A percentile compares a stretch with the other conserved stretches of the same genome.
Conservation (phyloP, 1,140 invertebrate species). For the Listronotus oregonensis region DNA sequence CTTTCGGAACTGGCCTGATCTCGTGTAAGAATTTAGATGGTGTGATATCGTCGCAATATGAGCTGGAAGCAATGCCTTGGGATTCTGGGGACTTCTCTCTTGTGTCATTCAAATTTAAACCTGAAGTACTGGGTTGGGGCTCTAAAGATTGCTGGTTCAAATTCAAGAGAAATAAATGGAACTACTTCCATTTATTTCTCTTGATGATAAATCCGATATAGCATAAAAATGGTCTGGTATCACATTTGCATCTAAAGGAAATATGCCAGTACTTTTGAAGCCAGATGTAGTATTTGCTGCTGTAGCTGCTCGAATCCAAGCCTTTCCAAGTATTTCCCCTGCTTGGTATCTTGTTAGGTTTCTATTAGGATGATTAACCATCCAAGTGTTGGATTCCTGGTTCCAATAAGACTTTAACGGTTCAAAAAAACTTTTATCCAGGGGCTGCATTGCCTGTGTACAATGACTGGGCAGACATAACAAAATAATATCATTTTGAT, state of each 20-base stretch:
- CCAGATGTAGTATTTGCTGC: not conserved
- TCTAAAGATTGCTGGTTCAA: too few relatives aligned
- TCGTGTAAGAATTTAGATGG: slow-evolving; percentile 4
- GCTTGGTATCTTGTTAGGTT: not conserved
- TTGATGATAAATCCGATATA: slow-evolving; percentile 8
- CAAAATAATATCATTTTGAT: slow-evolving; percentile 49
- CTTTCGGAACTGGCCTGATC: slow-evolving; percentile 7
- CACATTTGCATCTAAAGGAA: slow-evolving; percentile 17
- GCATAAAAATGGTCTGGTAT: slow-evolving; percentile 15
- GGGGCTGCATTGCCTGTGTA: slow-evolving; percentile 50
- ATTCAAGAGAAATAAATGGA: too few relatives aligned
- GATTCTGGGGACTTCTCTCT: too few relatives aligned
- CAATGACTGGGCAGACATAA: slow-evolving; percentile 49
- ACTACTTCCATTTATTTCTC: too few relatives aligned
- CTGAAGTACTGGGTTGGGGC: too few relatives aligned
- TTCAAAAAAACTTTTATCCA: slow-evolving; percentile 48
- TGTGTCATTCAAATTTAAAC: too few relatives aligned
- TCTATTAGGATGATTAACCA: not conserved
- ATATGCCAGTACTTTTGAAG: slow-evolving; percentile 19
- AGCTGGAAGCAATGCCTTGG: too few relatives aligned
- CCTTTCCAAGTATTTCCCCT: slow-evolving; percentile 17
- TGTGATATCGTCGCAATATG: not conserved
- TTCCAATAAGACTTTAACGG: slow-evolving; percentile 44
- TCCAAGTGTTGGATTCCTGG: slow-evolving; percentile 7
- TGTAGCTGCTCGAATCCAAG: slow-evolving; percentile 7